These are phyloP conservation scores for Hapalemur alaotrensis DNA, from an alignment of 2,797 vertebrate species.

Conservation along the genomic window DNA sequence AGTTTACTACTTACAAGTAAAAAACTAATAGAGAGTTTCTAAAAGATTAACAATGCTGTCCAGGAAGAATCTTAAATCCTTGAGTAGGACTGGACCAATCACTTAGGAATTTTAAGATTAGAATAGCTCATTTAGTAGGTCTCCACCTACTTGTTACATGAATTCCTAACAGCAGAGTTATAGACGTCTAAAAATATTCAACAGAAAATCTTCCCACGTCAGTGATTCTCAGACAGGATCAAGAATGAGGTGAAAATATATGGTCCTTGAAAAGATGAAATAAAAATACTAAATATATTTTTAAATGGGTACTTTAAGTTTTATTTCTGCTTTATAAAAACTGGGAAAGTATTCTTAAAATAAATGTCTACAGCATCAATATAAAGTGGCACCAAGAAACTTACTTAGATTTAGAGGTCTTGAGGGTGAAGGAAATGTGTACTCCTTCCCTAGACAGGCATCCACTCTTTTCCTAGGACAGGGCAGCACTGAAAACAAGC, in stretches of 20 bases:
- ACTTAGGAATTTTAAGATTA: not conserved
- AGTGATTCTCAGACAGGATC: constrained; percentile 51
- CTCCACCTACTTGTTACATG: constrained; percentile 10
- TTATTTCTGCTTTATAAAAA: constrained; percentile 66
- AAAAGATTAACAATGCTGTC: not conserved
- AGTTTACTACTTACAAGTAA: not conserved
- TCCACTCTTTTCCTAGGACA: not conserved
- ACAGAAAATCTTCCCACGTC: constrained; percentile 37
- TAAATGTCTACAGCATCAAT: constrained; percentile 59
- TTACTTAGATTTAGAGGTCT: constrained; percentile 41
- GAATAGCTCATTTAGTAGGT: not conserved
- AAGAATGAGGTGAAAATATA: constrained; percentile 63
- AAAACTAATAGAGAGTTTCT: not conserved
- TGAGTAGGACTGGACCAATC: not conserved
- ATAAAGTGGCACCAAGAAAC: constrained; percentile 57
- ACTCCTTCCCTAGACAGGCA: not conserved
- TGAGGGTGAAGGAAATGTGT: not conserved
- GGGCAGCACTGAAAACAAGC: constrained; percentile 6
- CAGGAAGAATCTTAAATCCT: constrained; percentile 46
- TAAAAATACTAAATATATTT: constrained; percentile 71
- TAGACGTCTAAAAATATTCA: constrained; percentile 35
- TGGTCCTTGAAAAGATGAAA: constrained; percentile 69
- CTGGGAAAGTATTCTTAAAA: constrained; percentile 53
- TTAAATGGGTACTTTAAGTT: constrained; percentile 63
- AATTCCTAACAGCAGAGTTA: constrained; percentile 32